Evolutionary conservation across 2,888 invertebrate species (phyloP).

Genomic region (Oscheius onirici): DNA sequence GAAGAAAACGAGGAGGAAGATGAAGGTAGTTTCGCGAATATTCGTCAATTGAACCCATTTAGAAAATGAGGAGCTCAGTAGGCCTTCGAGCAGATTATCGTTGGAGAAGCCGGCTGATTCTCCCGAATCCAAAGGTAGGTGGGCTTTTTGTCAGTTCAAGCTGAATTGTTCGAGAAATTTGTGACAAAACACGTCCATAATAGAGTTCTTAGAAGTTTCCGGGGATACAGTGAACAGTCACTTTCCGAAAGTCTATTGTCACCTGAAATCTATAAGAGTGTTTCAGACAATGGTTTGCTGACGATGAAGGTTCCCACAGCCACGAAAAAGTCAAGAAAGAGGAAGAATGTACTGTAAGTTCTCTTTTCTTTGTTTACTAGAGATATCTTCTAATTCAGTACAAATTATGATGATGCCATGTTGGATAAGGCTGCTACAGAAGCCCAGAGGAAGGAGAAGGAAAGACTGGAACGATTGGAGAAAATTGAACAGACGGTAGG

Average conservation of each 20-base stretch:
- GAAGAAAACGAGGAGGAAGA: conserved; percentile 18
- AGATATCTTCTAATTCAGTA: conserved; percentile 38
- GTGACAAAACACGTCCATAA: too few species aligned
- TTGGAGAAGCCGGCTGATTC: neutral
- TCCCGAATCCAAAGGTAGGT: neutral
- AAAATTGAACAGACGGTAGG: conserved; percentile 33
- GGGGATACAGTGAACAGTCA: too few species aligned
- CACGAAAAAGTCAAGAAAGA: conserved; percentile 44
- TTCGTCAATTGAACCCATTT: neutral
- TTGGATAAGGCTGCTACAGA: conserved; percentile 36
- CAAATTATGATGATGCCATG: conserved; percentile 41
- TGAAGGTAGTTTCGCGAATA: neutral
- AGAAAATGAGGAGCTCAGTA: neutral
- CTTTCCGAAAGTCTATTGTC: too few species aligned
- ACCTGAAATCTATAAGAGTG: too few species aligned
- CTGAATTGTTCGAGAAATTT: too few species aligned
- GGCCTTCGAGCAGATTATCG: neutral
- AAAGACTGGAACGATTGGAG: conserved; percentile 57
- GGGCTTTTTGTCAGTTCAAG: too few species aligned
- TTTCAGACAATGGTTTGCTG: conserved; percentile 25
- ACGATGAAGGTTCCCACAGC: conserved; percentile 46
- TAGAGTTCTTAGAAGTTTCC: too few species aligned
- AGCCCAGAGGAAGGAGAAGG: conserved; percentile 54
- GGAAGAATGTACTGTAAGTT: conserved; percentile 46
- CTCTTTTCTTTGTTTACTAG: neutral